Evolutionary conservation across 2,888 invertebrate species (phyloP).

Genomic region (Drosophila affinis): DNA sequence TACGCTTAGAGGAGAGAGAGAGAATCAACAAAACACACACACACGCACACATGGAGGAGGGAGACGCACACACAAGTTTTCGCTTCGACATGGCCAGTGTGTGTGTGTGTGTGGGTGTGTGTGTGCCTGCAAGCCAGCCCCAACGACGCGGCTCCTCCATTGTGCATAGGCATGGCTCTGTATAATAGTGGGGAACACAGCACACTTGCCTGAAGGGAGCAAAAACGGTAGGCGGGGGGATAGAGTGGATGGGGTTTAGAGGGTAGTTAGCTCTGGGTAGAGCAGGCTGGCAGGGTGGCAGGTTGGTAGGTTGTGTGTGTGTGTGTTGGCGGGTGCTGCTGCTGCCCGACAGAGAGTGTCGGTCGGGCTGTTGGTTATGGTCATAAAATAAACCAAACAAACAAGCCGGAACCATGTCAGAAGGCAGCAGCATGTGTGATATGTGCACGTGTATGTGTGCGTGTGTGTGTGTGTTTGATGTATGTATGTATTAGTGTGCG

Average conservation of each 20-base stretch:
- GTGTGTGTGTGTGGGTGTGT: no score
- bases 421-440: slow-evolving; percentile 55
- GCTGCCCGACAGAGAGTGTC: slow-evolving; percentile 14
- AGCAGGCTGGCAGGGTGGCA: slow-evolving; percentile 16
- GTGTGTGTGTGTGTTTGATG: slow-evolving; percentile 5
- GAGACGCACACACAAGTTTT: slow-evolving; percentile 1
- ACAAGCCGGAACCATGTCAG: slow-evolving; percentile 81
- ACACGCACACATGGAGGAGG: neutral
- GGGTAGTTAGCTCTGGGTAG: neutral
- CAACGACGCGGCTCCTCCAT: slow-evolving; percentile 50
- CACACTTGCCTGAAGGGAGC: slow-evolving; percentile 17
- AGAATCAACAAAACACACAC: neutral
- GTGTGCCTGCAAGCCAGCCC: slow-evolving; percentile 10
- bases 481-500: slow-evolving; percentile 21
- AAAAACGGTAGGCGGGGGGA: neutral
- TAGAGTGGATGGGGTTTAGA: neutral
- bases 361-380: slow-evolving; percentile 75
- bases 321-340: neutral
- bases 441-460: neutral
- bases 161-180: slow-evolving; percentile 68
- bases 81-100: neutral
- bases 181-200: slow-evolving; percentile 56
- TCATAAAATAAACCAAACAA: slow-evolving; percentile 82
- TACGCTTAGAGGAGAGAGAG: neutral
- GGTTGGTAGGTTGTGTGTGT: slow-evolving; percentile 2